Evolutionary conservation across 64 coral and sea anemone genomes (phyloP), one percentile per base, ranked within the genome.

Genomic region (Montipora efflorescens): DNA sequence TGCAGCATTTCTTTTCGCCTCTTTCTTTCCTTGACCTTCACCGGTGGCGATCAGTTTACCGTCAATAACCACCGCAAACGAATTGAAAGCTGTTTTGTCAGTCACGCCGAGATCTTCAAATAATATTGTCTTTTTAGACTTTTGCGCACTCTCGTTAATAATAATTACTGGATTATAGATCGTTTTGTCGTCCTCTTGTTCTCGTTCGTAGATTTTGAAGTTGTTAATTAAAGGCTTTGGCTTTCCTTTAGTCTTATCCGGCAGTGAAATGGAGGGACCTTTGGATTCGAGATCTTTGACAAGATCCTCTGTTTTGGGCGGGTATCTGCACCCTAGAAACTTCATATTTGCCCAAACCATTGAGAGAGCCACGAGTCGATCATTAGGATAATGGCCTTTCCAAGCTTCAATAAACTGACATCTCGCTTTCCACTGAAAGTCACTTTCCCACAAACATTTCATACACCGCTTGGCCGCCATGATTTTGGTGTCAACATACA

Each of bases 331-430:
- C 66, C 98, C 98, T 18, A 96, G 77, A 90, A 99, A 99, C 87
- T 96, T 99, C 89, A 96, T 99, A 75, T 99, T 99, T 9, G 92
- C 90, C 95, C 95, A 99, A 36, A 96, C 94, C 98, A 99, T 99
- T 67, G 98, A 96, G n/a, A 99, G 77, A 48, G 95, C 89, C 80
- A 74, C 86, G 10, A 90, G 43, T 61, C 67, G 71, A 59, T 92
- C 79, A 5, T 81, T 53, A 47, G 90, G 79, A 53, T 81, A 96
- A 49, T 94, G 49, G 45, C 53, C 76, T 49, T 58, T 69, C 89
- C 92, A 96, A 25, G 89, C 81, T 90, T 94, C 74, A 62, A 99
- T 90, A 87, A 99, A 99, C 28, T 92, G 83, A 77, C 49, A 78
- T 47, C 98, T 82, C 76, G 75, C 79, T 68, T 92, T 52, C 88